Percentiles rank a stretch among this genome's conserved stretches.
Evolutionary conservation across 2,888 invertebrate species (phyloP).

Genomic region (Gari tellinella): DNA sequence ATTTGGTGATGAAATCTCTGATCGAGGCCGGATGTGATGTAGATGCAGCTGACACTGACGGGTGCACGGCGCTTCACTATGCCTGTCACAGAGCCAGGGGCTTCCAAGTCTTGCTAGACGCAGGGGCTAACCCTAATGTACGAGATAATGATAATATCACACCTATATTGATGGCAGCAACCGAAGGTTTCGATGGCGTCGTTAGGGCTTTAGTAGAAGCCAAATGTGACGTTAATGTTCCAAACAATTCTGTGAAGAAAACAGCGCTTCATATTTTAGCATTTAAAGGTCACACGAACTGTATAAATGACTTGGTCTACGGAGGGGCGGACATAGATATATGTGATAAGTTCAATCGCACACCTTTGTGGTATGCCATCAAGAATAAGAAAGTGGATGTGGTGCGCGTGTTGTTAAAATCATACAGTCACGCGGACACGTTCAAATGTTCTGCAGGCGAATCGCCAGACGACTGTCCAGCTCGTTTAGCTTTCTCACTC

Average conservation of each 20-base stretch:
- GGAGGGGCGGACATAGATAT: conserved; percentile 76
- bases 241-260: conserved; percentile 68
- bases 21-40: conserved; percentile 68
- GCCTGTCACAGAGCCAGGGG: conserved; percentile 77
- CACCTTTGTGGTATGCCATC: conserved; percentile 81
- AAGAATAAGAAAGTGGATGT: conserved; percentile 73
- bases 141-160: conserved; percentile 78
- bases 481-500: conserved; percentile 69
- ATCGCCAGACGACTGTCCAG: conserved; percentile 68
- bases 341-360: conserved; percentile 67
- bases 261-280: conserved; percentile 80
- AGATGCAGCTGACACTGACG: conserved; percentile 79
- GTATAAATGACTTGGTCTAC: conserved; percentile 72
- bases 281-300: conserved; percentile 79
- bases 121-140: conserved; percentile 78
- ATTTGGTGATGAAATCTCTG: conserved; percentile 59
- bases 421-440: conserved; percentile 77
- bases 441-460: conserved; percentile 65
- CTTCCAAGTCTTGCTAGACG: conserved; percentile 71
- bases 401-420: conserved; percentile 74
- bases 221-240: conserved; percentile 76
- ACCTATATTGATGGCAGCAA: conserved; percentile 79
- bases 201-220: conserved; percentile 70
- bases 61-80: conserved; percentile 86
- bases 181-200: conserved; percentile 80